phyloP scores from a whole-genome alignment of 1,140 invertebrate species.

The Euura lappo region DNA sequence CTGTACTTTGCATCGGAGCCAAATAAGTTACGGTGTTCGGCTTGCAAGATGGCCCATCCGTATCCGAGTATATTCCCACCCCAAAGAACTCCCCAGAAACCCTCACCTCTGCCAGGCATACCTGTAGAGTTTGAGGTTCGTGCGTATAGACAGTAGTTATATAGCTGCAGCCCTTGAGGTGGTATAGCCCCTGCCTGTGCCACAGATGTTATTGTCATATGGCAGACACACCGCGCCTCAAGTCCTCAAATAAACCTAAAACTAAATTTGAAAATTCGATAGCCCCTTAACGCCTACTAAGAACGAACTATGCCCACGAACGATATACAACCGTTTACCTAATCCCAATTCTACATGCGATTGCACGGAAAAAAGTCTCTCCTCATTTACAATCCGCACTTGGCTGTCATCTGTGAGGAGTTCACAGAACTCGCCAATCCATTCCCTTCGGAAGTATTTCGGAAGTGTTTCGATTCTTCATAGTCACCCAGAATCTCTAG shows the following conservation, averaged over 20 bases:
- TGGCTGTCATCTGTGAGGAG: too few species aligned
- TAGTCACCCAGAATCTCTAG: too few species aligned
- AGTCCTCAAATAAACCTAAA: conserved; percentile 8
- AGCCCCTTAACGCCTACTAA: neutral
- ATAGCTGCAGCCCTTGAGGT: conserved; percentile 3
- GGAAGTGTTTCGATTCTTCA: too few species aligned
- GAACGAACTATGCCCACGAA: too few species aligned
- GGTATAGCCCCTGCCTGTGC: conserved; percentile 28
- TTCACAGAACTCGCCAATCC: too few species aligned
- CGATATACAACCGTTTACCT: too few species aligned
- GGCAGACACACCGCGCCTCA: conserved; percentile 40
- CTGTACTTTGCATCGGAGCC: conserved; percentile 30
- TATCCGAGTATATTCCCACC: neutral
- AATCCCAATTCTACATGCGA: too few species aligned
- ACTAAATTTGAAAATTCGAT: neutral
- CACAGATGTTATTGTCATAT: conserved; percentile 56
- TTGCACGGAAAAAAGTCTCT: too few species aligned
- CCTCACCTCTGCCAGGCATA: neutral
- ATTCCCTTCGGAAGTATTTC: too few species aligned
- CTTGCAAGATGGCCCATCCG: conserved; percentile 44
- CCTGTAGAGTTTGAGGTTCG: neutral
- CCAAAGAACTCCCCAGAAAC: conserved; percentile 10
- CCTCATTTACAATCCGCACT: too few species aligned
- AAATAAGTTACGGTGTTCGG: conserved; percentile 32
- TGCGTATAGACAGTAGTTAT: neutral